Evolutionary conservation across 2,888 invertebrate species (phyloP), one percentile per base, ranked within the genome.

Genomic region (Isoperla grammatica): DNA sequence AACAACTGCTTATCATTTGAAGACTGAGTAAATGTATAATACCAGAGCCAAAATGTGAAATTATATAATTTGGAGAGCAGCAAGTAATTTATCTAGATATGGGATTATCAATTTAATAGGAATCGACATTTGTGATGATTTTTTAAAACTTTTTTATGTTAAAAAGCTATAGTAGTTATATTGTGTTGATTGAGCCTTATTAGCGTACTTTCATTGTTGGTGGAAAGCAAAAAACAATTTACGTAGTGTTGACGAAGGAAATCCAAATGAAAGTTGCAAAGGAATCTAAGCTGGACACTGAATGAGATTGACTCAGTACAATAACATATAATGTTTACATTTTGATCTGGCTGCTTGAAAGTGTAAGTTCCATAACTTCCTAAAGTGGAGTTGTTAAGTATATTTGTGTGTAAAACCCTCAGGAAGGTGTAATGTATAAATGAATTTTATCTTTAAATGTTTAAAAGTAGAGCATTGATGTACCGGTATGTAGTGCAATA

Each of bases 341-440:
- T 53, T 56, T 60, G 37, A 43, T 60, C 60, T 50, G 37, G 37
- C 37, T 19, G 12, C 8, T 53, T 53, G 35, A 19, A 19, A 20
- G 15, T 29, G 13, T 23, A 53, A 53, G 37, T 19, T 53, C 19
- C 53, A 17, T n/a, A 29, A 29, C 29, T 29, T 29, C 29, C 29
- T 29, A 29, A 6, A 53, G 37, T 50, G 50, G 35, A 35, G 29
- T 19, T 19, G 20, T 53, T 20, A 19, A 15, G 53, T 37, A 29
- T 50, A 29, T 29, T 55, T 55, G 43, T 17, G 45, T 42, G 23
- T n/a, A 35, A 56, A 48, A 43, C 55, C 58, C 61, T 58, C 61
- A 61, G 61, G 61, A 61, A 57, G 57, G 55, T 53, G 40, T 19
- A 11, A 45, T 45, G 45, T 45, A 46, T 46, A 46, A 45, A 46